These are phyloP conservation scores for Nipponia nippon DNA, from an alignment of 2,113 vertebrate species.

Conservation along the genomic window DNA sequence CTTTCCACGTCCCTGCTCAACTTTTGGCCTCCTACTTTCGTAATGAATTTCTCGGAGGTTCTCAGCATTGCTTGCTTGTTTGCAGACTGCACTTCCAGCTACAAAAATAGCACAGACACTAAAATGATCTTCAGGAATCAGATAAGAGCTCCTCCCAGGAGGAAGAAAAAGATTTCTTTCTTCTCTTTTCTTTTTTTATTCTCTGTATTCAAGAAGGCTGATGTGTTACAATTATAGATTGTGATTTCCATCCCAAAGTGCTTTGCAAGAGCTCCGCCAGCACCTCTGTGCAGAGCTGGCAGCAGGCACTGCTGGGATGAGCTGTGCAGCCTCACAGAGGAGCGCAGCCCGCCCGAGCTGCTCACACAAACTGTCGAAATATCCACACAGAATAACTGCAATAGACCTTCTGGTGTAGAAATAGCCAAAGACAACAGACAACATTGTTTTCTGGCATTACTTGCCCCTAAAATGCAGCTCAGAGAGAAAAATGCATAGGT, in stretches of 20 bases:
- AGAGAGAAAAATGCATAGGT: background rate
- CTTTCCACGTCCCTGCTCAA: background rate
- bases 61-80: background rate
- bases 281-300: background rate
- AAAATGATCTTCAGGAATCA: constrained; percentile 34
- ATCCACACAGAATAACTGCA: background rate
- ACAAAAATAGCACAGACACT: constrained; percentile 56
- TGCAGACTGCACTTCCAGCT: constrained; percentile 42
- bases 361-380: background rate
- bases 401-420: background rate
- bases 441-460: background rate
- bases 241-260: constrained; percentile 31
- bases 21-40: background rate
- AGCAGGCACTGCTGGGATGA: background rate
- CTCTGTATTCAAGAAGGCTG: background rate
- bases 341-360: background rate
- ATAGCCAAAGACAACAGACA: background rate
- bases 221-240: constrained; percentile 6
- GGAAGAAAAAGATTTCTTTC: constrained; percentile 35
- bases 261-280: background rate
- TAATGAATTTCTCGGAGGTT: constrained; percentile 22
- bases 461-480: background rate
- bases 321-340: background rate
- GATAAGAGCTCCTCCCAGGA: constrained; percentile 59
- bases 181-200: background rate